Evolutionary conservation across 2,888 invertebrate species (phyloP).

Genomic region (Drosophila antonietae): DNA sequence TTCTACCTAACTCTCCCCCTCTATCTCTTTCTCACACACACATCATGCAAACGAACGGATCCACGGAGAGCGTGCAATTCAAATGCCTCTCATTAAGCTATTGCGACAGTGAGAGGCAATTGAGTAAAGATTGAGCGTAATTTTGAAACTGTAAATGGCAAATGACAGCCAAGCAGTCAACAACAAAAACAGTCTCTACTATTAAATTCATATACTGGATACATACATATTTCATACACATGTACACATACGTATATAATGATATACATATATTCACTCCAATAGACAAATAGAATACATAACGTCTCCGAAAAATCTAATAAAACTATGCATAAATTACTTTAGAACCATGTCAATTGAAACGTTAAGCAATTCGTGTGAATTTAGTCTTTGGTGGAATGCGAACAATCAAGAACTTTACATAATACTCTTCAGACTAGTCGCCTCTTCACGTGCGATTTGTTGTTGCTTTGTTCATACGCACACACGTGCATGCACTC

Average conservation of each 20-base stretch:
- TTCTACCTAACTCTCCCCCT: neutral
- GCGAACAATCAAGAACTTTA: neutral
- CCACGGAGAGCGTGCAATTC: no score
- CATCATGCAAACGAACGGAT: no score
- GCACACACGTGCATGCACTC: neutral
- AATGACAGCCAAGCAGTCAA: neutral
- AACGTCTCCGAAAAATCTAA: neutral
- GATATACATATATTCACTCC: neutral
- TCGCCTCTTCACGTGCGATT: constrained; percentile 2
- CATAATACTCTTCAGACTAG: neutral
- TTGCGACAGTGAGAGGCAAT: neutral
- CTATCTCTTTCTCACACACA: neutral
- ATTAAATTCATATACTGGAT: neutral
- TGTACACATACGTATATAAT: neutral
- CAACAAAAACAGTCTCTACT: neutral
- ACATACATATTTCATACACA: neutral
- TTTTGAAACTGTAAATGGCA: neutral
- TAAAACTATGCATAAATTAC: neutral
- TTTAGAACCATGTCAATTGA: neutral
- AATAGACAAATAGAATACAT: neutral
- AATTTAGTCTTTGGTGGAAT: neutral
- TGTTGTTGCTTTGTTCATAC: neutral
- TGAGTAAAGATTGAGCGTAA: neutral
- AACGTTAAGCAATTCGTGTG: neutral
- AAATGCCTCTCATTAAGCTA: neutral